Base-by-base conservation (phyloP, 2,797 vertebrate genomes). In the Calcarius lapponicus region DNA sequence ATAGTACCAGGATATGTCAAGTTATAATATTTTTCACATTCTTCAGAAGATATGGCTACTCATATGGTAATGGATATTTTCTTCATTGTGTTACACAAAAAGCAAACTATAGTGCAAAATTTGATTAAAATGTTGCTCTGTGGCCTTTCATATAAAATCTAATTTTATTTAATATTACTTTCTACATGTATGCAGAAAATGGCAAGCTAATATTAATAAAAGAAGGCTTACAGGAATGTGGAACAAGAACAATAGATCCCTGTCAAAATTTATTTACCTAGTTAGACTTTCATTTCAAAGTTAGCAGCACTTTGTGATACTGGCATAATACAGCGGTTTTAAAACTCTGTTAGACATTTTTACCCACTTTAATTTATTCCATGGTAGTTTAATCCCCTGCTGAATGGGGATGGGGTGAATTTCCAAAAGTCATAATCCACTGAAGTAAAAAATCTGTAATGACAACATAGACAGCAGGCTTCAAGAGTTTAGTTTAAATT, bases 331-430 rank as follows among this genome's bases (percentile, higher is more conserved):
- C 93, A 96, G 64, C 78, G 84, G 74, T 96, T 95, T 98, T 97
- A 97, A 97, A 98, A 97, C 93, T 94, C 96, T 93, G 95, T 96
- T 97, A 97, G 96, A 97, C 92, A 92, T 97, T 97, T 97, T 98
- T 97, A 97, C 97, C 82, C 94, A 95, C 96, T 97, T 96, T 97
- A 97, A 98, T 98, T 97, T 98, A 98, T 98, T 97, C 97, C 84
- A 75, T 88, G 74, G 76, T 97, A 97, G 83, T 97, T 97, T 97
- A 98, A 98, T 98, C 95, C 95, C 79, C 94, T 82, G 86, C 90
- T 97, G 97, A 97, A 97, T 8, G 11, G 95, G 92, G 76, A 91
- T 84, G 95, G 92, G 93, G 90, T 96, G 97, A 96, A 97, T 97
- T 97, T 97, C 96, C 95, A 87, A 62, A 96, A 97, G 91, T 97